Percentiles rank a stretch among this genome's conserved stretches.
Evolutionary conservation across 2,888 invertebrate genomes (phyloP).

Genomic region (Volucella bombylans): DNA sequence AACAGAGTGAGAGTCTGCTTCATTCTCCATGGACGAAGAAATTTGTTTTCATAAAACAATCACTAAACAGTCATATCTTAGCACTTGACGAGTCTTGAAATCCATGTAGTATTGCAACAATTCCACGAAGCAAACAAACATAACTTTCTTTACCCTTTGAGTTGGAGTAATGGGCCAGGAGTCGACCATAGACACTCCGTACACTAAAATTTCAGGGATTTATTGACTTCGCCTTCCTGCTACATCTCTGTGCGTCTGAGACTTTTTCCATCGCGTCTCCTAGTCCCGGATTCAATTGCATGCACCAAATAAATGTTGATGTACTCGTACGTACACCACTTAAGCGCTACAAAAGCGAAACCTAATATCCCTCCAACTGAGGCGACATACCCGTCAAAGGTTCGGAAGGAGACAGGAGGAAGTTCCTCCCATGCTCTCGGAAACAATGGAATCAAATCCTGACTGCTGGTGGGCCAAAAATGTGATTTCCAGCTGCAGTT

Average conservation of each 20-base stretch:
- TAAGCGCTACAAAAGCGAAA: slow-evolving; percentile 69
- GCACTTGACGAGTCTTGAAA: slow-evolving; percentile 67
- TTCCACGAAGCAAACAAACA: slow-evolving; percentile 59
- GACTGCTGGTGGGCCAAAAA: slow-evolving; percentile 73
- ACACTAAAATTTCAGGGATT: slow-evolving; percentile 70
- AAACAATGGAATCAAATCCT: slow-evolving; percentile 63
- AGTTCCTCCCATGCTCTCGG: slow-evolving; percentile 64
- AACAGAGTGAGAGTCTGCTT: too few species aligned
- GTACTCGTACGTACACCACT: slow-evolving; percentile 52
- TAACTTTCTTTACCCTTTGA: slow-evolving; percentile 52
- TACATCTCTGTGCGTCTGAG: slow-evolving; percentile 7
- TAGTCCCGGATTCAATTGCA: slow-evolving; percentile 33
- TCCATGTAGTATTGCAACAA: slow-evolving; percentile 59
- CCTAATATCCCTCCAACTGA: slow-evolving; percentile 54
- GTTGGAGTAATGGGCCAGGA: background rate
- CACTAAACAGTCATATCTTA: slow-evolving; percentile 63
- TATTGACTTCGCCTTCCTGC: slow-evolving; percentile 65
- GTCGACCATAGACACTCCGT: slow-evolving; percentile 35
- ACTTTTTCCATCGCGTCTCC: background rate
- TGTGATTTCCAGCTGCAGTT: slow-evolving; percentile 64
- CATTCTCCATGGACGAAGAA: slow-evolving; percentile 28
- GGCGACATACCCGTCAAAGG: slow-evolving; percentile 20
- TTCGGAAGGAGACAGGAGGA: slow-evolving; percentile 18
- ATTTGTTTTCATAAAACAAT: slow-evolving; percentile 40
- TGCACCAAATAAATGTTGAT: slow-evolving; percentile 67